These are phyloP conservation scores for Darevskia mixta DNA, from an alignment of 2,797 vertebrate species.

Conservation along the genomic window DNA sequence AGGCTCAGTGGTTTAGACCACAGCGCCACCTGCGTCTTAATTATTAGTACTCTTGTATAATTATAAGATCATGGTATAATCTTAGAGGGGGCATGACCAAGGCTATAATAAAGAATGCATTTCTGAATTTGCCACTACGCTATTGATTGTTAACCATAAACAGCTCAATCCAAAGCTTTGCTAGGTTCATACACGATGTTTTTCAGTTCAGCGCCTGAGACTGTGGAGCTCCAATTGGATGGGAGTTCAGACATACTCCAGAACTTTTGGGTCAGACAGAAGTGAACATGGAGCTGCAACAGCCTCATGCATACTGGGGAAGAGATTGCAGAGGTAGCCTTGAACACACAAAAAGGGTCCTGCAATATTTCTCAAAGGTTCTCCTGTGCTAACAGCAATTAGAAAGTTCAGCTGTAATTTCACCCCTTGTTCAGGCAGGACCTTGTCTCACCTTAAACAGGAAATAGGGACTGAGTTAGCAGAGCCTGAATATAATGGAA, in stretches of 20 bases:
- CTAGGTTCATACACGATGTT: background rate
- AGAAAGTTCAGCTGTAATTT: conserved; percentile 81
- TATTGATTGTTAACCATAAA: background rate
- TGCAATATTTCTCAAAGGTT: conserved; percentile 71
- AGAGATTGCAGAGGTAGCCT: conserved; percentile 45
- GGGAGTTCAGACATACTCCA: background rate
- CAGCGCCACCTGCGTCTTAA: no score
- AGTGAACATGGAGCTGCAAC: background rate
- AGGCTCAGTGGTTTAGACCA: no score
- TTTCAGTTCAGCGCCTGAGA: background rate
- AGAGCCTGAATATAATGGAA: conserved; percentile 79
- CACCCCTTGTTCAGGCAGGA: conserved; percentile 75
- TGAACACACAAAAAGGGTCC: conserved; percentile 57
- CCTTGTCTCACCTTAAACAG: conserved; percentile 80
- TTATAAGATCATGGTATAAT: no score
- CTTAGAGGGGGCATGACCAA: no score
- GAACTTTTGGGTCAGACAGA: background rate
- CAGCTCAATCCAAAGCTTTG: background rate
- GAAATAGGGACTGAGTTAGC: conserved; percentile 79
- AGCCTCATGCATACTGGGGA: conserved; percentile 44
- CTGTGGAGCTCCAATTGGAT: background rate
- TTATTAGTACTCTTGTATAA: no score
- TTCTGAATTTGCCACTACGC: no score
- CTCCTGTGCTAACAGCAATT: conserved; percentile 78
- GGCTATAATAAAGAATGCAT: no score